A percentile compares a stretch with the other conserved stretches of the same genome.
These are phyloP conservation scores for Sceloporus undulatus DNA, from an alignment of 2,113 vertebrate species.

Conservation along the genomic window DNA sequence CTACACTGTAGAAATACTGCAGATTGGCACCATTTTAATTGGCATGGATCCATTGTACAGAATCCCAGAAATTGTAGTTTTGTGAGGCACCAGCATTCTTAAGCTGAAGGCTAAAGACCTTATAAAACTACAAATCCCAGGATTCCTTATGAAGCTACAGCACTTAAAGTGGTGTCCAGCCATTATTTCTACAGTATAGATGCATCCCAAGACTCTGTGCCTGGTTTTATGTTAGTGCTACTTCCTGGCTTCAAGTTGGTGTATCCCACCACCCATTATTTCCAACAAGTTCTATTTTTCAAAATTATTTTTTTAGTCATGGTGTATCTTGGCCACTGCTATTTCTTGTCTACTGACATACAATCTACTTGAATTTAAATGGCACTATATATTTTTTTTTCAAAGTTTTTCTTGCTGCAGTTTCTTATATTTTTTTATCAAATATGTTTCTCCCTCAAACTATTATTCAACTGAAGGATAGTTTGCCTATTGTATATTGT, in stretches of 20 bases:
- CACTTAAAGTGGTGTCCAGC: too few relatives aligned
- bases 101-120: too few relatives aligned
- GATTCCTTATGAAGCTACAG: too few relatives aligned
- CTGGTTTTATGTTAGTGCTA: neutral
- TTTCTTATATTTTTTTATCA: neutral
- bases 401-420: neutral
- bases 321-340: neutral
- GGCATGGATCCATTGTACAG: too few relatives aligned
- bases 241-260: neutral
- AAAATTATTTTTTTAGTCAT: neutral
- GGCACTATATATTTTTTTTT: neutral
- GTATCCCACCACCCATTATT: neutral
- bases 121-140: too few relatives aligned
- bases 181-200: too few relatives aligned
- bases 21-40: too few relatives aligned
- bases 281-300: neutral
- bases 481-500: too few relatives aligned
- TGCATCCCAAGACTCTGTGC: neutral
- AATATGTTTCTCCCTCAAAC: neutral
- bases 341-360: neutral
- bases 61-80: too few relatives aligned
- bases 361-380: neutral
- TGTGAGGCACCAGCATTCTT: too few relatives aligned
- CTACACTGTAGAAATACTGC: too few relatives aligned
- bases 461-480: neutral